Evolutionary conservation across 2,888 invertebrate genomes (phyloP).

Genomic region (Cryptophagus acutangulus): DNA sequence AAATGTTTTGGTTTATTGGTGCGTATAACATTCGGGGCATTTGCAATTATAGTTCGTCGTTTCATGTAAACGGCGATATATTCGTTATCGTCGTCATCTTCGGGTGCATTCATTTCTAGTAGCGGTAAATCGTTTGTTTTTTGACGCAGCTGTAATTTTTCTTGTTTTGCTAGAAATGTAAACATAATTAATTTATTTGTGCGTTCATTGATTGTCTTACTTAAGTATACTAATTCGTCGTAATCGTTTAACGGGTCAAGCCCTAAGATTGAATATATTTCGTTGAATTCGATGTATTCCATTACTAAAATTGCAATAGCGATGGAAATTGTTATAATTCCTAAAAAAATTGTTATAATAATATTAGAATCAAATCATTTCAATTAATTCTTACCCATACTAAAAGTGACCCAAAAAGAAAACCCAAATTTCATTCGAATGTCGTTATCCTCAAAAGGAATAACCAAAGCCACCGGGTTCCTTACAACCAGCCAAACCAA

Average conservation of each 20-base stretch:
- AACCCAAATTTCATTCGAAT: constrained; percentile 49
- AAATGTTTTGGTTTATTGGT: constrained; percentile 23
- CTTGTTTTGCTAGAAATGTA: constrained; percentile 26
- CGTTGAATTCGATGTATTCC: constrained; percentile 48
- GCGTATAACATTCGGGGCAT: constrained; percentile 24
- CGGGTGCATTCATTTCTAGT: constrained; percentile 13
- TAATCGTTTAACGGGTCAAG: constrained; percentile 51
- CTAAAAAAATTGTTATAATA: constrained; percentile 35
- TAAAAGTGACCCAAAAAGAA: constrained; percentile 52
- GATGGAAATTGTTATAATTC: constrained; percentile 48
- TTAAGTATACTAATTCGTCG: constrained; percentile 48
- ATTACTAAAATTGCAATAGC: constrained; percentile 46
- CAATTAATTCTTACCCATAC: constrained; percentile 45
- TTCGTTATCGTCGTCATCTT: constrained; percentile 18
- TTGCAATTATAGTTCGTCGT: constrained; percentile 16
- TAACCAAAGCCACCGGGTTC: constrained; percentile 50
- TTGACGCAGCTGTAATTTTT: constrained; percentile 21
- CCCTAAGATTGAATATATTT: constrained; percentile 50
- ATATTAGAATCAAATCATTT: background rate
- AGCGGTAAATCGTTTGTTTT: constrained; percentile 20
- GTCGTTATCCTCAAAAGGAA: constrained; percentile 50
- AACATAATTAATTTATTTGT: background rate
- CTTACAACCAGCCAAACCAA: constrained; percentile 50
- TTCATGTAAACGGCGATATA: constrained; percentile 28
- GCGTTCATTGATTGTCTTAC: constrained; percentile 38